Evolutionary conservation across 2,888 invertebrate species (phyloP).

Genomic region (Mactromeris polynyma): DNA sequence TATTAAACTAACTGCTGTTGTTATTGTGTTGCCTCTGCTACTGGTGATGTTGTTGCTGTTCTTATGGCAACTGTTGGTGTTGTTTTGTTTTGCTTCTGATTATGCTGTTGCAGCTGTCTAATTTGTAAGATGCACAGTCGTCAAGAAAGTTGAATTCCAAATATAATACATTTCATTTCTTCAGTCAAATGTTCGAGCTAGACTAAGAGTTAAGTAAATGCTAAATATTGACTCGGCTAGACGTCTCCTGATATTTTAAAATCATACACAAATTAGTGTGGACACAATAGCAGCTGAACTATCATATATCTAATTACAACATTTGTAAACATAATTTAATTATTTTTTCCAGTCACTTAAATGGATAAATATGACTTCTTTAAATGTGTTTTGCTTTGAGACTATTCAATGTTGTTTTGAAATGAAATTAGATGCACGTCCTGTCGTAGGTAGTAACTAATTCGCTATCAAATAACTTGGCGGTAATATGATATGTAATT

Average conservation of each 20-base stretch:
- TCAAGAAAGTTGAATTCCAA: too few relatives aligned
- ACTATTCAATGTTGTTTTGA: not conserved
- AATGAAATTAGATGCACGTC: constrained; percentile 1
- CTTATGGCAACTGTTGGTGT: too few relatives aligned
- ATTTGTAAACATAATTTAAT: constrained; percentile 7
- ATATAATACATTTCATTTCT: too few relatives aligned
- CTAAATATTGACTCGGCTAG: constrained; percentile 9
- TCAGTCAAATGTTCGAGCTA: too few relatives aligned
- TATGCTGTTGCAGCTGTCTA: too few relatives aligned
- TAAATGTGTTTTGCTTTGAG: not conserved
- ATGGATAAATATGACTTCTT: constrained; percentile 13
- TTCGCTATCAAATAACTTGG: constrained; percentile 1
- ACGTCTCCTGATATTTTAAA: not conserved
- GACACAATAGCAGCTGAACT: not conserved
- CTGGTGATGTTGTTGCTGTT: too few relatives aligned
- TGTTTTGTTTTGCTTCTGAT: too few relatives aligned
- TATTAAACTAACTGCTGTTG: too few relatives aligned
- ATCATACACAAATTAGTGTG: not conserved
- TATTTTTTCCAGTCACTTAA: constrained; percentile 1
- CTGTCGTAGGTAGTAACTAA: not conserved
- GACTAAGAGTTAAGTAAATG: not conserved
- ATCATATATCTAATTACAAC: not conserved
- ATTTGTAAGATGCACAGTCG: too few relatives aligned
- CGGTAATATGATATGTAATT: not conserved
- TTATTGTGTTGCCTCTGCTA: too few relatives aligned